Conservation (phyloP, 2,888 invertebrate species). For the Glaucopsyche alexis region DNA sequence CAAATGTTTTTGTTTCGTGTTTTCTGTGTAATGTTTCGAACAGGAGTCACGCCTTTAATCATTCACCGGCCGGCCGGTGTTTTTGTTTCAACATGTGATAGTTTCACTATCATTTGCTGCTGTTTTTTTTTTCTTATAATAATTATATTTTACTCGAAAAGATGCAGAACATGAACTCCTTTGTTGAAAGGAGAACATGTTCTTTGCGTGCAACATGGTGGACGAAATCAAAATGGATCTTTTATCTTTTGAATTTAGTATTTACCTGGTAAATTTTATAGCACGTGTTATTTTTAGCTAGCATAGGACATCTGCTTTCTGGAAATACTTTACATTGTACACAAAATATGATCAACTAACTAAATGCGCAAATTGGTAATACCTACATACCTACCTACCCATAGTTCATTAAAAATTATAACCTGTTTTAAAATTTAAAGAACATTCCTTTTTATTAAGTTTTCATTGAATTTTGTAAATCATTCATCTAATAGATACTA, state of each 20-base stretch:
- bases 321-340: not conserved
- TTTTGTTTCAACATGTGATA: conserved; percentile 57
- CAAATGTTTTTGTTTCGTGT: no score
- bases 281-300: conserved; percentile 3
- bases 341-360: not conserved
- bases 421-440: not conserved
- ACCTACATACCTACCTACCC: not conserved
- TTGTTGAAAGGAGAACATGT: conserved; percentile 51
- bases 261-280: conserved; percentile 5
- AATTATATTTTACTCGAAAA: not conserved
- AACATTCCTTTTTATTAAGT: not conserved
- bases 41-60: no score
- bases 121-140: not conserved
- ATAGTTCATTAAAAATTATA: not conserved
- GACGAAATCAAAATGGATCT: conserved; percentile 79
- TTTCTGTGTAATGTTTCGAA: no score
- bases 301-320: not conserved
- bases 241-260: conserved; percentile 46
- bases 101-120: conserved; percentile 36
- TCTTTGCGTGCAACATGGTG: conserved; percentile 77
- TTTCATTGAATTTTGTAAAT: not conserved
- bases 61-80: conserved; percentile 80
- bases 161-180: conserved; percentile 32
- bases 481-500: not conserved
- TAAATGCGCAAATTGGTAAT: not conserved